Evolutionary conservation across 2,113 vertebrate genomes (phyloP), one percentile per base, ranked within the genome.

Genomic region (Sebastes schlegelii): DNA sequence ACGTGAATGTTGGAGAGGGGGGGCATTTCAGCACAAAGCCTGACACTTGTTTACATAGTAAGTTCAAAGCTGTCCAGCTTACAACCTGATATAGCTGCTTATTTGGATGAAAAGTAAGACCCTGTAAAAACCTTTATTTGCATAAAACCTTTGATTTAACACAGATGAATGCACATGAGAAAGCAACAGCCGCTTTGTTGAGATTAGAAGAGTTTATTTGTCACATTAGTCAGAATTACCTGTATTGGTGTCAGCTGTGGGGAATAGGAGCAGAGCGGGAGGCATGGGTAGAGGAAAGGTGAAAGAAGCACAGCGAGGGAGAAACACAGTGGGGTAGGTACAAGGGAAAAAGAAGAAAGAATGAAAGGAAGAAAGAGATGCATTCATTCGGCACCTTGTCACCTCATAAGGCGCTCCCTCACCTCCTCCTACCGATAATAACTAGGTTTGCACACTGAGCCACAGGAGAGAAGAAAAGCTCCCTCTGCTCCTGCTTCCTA

Each of bases 61-160:
- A 91, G 92, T 94, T 95, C 91, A 95, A 95, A 95, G 93, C 88
- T 88, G 88, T 83, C 79, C 84, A 19, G 88, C 91, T 95, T 94
- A 94, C 67, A 92, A 88, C 67, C 70, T 89, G 84, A 89, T 92
- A 85, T 77, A 85, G 75, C 83, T 85, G 82, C 90, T 93, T 92
- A 92, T 93, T 88, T 88, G 80, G 91, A 92, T 92, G 89, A 92
- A 90, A 90, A 86, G 84, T 85, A 92, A 82, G 62, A 79, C 85
- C 81, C 81, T 61, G 75, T 82, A 87, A 89, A 91, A 91, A 88
- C 43, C 67, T 49, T 40, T 63, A 95, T 95, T 95, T 95, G 92
- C 94, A 95, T 95, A 95, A 95, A 96, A 92, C 91, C 93, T 95
- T 94, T 95, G 92, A 95, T 95, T 95, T 93, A 86, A 82, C 88